A percentile compares a stretch with the other conserved stretches of the same genome.
Evolutionary conservation across 2,797 vertebrate genomes (phyloP).

Genomic region (Nannoperca obscura): DNA sequence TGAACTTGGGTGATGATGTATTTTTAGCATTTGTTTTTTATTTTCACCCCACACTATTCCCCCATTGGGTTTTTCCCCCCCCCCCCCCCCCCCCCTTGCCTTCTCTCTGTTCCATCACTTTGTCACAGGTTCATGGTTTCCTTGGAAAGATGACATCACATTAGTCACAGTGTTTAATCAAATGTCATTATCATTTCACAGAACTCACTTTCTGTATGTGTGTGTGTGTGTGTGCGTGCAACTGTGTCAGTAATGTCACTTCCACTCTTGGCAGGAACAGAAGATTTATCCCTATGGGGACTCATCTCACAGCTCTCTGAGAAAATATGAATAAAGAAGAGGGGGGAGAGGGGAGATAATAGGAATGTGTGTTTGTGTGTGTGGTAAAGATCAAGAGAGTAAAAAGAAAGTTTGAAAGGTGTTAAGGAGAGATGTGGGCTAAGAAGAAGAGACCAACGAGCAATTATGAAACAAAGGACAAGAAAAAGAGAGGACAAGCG

Average conservation of each 20-base stretch:
- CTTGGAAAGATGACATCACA: conserved; percentile 66
- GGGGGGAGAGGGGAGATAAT: background rate
- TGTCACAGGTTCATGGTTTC: conserved; percentile 69
- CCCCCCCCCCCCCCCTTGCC: background rate
- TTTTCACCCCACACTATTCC: conserved; percentile 7
- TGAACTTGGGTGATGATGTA: conserved; percentile 33
- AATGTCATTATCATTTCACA: conserved; percentile 77
- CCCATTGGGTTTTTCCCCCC: background rate
- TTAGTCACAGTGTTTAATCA: conserved; percentile 77
- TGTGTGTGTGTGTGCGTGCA: background rate
- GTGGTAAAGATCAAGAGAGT: conserved; percentile 33
- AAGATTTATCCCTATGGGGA: conserved; percentile 53
- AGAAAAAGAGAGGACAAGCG: conserved; percentile 24
- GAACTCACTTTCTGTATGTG: conserved; percentile 23
- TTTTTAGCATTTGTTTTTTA: conserved; percentile 23
- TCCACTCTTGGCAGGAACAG: conserved; percentile 57
- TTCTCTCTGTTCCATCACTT: conserved; percentile 35
- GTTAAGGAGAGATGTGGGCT: conserved; percentile 13
- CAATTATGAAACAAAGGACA: conserved; percentile 49
- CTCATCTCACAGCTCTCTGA: conserved; percentile 41
- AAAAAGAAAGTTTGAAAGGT: conserved; percentile 23
- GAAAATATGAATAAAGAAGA: conserved; percentile 42
- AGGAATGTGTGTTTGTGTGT: conserved; percentile 16
- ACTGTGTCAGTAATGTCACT: conserved; percentile 59
- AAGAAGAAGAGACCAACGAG: conserved; percentile 6